A percentile compares a stretch with the other conserved stretches of the same genome.
Evolutionary conservation across 2,113 vertebrate genomes (phyloP).

Genomic region (Xiphias gladius): DNA sequence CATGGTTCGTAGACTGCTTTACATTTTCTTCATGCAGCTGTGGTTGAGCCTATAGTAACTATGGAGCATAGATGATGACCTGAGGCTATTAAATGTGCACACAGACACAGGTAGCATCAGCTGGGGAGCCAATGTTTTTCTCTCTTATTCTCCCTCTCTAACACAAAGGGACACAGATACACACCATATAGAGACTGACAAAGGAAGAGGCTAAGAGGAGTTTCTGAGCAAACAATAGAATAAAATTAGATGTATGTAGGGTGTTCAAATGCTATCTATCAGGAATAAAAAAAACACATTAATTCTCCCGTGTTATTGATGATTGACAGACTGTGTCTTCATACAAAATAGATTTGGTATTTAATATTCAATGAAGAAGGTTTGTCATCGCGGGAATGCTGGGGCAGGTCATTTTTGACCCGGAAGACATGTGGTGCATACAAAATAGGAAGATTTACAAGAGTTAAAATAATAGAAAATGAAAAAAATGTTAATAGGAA

Average conservation of each 20-base stretch:
- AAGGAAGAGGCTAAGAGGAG: constrained; percentile 19
- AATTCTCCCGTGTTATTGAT: neutral
- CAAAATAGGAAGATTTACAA: neutral
- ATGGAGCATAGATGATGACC: constrained; percentile 29
- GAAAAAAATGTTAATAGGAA: neutral
- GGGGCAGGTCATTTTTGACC: neutral
- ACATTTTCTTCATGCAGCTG: constrained; percentile 8
- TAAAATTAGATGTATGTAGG: neutral
- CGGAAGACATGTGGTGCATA: neutral
- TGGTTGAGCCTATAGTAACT: constrained; percentile 19
- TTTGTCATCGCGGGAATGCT: neutral
- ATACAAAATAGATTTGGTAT: constrained; percentile 8
- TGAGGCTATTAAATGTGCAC: constrained; percentile 22
- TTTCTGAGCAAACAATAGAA: constrained; percentile 24
- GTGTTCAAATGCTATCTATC: neutral
- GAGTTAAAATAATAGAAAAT: neutral
- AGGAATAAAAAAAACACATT: neutral
- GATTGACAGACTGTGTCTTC: neutral
- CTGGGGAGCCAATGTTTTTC: constrained; percentile 31
- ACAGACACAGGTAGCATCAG: constrained; percentile 28
- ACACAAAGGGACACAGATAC: constrained; percentile 16
- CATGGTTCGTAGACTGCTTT: neutral
- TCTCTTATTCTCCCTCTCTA: neutral
- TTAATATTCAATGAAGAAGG: neutral
- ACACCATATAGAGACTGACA: constrained; percentile 10